These are phyloP conservation scores for Strongylocentrotus purpuratus DNA, from an alignment of 35 echinoderm and acorn worm species.

Conservation along the genomic window DNA sequence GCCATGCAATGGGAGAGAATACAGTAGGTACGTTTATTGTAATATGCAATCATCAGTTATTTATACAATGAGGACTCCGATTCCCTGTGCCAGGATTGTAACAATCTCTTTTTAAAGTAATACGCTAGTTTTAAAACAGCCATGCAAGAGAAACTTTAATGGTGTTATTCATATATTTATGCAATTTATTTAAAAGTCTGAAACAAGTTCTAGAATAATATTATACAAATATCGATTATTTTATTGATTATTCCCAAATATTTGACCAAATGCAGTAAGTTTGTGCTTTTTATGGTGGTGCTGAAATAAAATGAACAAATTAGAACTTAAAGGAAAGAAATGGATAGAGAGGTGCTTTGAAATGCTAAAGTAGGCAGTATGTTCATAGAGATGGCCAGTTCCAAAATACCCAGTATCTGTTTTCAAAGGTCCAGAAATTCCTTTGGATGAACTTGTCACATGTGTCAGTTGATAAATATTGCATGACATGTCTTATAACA, in stretches of 20 bases:
- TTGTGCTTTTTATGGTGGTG: conserved; percentile 19
- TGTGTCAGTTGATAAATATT: neutral
- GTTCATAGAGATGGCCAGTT: too few species aligned
- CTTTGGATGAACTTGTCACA: neutral
- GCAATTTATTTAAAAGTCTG: neutral
- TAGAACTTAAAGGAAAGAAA: neutral
- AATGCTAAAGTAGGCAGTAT: too few species aligned
- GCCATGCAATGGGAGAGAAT: too few species aligned
- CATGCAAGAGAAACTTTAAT: too few species aligned
- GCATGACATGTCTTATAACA: neutral
- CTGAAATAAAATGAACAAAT: neutral
- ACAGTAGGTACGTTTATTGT: too few species aligned
- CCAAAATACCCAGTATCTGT: neutral
- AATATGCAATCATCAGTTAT: too few species aligned
- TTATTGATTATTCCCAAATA: neutral
- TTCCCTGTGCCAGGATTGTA: too few species aligned
- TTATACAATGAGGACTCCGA: too few species aligned
- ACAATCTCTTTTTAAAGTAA: too few species aligned
- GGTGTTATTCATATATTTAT: too few species aligned
- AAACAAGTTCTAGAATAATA: neutral
- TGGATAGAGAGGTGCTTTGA: too few species aligned
- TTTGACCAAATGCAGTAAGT: neutral
- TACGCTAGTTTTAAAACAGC: too few species aligned
- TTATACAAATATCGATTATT: neutral
- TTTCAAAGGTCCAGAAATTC: neutral